Evolutionary conservation across 2,113 vertebrate genomes (phyloP), one percentile per base, ranked within the genome.

Genomic region (Xenopus tropicalis): DNA sequence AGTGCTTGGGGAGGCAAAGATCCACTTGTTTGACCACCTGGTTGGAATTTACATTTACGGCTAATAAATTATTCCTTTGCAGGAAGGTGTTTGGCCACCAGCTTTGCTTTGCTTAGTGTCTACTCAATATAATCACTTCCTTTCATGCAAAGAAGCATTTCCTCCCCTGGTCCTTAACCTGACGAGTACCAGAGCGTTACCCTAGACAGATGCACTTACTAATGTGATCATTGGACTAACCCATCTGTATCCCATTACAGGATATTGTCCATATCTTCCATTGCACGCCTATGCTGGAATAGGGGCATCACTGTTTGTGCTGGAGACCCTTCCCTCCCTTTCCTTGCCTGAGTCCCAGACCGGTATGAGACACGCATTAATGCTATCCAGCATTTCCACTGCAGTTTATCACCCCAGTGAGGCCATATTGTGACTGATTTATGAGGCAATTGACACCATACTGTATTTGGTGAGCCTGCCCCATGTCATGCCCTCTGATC

Each of bases 401-500:
- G 29, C 46, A 42, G 19, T 66, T 74, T 66, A 52, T 42, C 44
- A 74, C 57, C 65, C 65, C 65, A 54, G 13, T 19, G 72, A 52
- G 57, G 65, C 65, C 68, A 43, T 69, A 68, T 54, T 61, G 56
- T 48, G 6, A 4, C 56, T 74, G 72, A 74, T 74, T 74, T 74
- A 74, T 74, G 21, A 66, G 72, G 57, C 72, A 68, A 74, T 74
- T 74, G 54, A 52, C 68, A 42, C 65, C 72, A 22, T 61, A 68
- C 43, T 61, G 65, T 74, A 69, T 74, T 74, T 74, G 54, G 72
- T 69, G 65, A 74, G 72, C 48, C 54, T 37, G 43, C 65, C 72
- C 72, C n/a, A 42, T 74, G 72, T 74, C 72, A 68, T 74, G 72
- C 19, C 72, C 72, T 68, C 72, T 74, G 72, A 74, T 74, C 72